These are phyloP conservation scores for Zoanthus sociatus DNA, from an alignment of 92 coral and sea anemone species.

Conservation along the genomic window DNA sequence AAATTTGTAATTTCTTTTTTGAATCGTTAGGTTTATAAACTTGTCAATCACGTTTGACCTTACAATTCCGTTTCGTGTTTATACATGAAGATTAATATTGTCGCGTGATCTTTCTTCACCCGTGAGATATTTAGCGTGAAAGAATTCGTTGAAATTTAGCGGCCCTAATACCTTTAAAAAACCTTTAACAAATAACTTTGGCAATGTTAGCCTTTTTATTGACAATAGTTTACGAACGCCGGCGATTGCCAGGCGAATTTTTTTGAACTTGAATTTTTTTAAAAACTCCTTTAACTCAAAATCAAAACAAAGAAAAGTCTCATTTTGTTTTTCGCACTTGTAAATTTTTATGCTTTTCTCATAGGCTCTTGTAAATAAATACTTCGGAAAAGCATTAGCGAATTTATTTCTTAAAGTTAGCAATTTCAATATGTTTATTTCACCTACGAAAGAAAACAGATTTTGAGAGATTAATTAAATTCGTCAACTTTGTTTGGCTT, in stretches of 20 bases:
- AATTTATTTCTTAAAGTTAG: not conserved
- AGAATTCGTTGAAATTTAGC: conserved; percentile 36
- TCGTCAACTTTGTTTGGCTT: not conserved
- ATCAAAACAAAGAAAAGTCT: conserved; percentile 1
- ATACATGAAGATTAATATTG: not conserved
- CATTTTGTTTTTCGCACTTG: not conserved
- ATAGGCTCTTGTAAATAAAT: not conserved
- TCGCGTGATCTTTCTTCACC: conserved; percentile 48
- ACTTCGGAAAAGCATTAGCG: not conserved
- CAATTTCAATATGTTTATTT: conserved; percentile 33
- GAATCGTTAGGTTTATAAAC: not conserved
- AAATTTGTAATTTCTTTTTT: not conserved
- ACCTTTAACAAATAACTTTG: not conserved
- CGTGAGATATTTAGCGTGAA: conserved; percentile 45
- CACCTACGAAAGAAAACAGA: not conserved
- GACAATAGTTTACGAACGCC: not conserved
- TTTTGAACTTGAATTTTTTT: not conserved
- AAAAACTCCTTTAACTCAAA: not conserved
- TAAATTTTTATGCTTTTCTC: not conserved
- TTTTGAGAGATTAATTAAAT: conserved; percentile 4
- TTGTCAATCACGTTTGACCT: conserved; percentile 11
- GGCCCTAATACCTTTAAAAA: conserved; percentile 29
- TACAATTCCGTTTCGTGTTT: not conserved
- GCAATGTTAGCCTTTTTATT: not conserved
- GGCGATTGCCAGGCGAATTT: not conserved